Base-by-base conservation (phyloP, 2,113 vertebrate species). In the Trematomus loennbergii region DNA sequence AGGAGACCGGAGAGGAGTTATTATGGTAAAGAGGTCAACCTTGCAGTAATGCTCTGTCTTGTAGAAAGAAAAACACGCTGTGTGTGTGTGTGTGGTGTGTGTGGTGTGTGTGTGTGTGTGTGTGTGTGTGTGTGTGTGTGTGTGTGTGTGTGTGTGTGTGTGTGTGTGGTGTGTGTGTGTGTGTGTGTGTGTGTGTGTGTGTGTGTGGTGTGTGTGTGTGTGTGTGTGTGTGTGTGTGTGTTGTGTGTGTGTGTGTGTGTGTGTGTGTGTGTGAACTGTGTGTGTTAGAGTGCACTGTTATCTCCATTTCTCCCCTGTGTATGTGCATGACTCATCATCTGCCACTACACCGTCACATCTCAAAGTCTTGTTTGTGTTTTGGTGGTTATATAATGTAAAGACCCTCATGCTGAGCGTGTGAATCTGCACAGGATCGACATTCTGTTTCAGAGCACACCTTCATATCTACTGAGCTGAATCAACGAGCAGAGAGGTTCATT, bases 11-110 rank as follows among this genome's bases (percentile, higher is more conserved):
- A 68, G 54, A 25, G 59, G 59, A 54, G 65, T 79, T 81, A 87
- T 88, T 88, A 84, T 84, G 68, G 80, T 83, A 75, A 84, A 91
- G 89, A 90, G 87, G 90, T 90, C 90, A 90, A 87, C 78, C 88
- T 45, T 79, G 88, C 67, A 55, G 52, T 82, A 50, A 86, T 83
- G 86, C 72, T 83, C 78, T 29, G 80, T 87, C 69, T 75, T 45
- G 72, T 64, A 72, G 84, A 79, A 83, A 87, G 67, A 64, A 85
- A 87, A 89, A 88, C 76, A 18, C 20, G 43, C 18, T 43, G 73
- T 55, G 25, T 75, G 62, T 64, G 80, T 70, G 60, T 72, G 55
- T 72, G 78, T 72, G 9, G 20, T n/a, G n/a, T n/a, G n/a, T n/a
- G n/a, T n/a, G n/a, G 25, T 20, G 54, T 75, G 9, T 48, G 72